Base-by-base conservation (phyloP, 2,888 invertebrate species). In the Calameuta pallipes region DNA sequence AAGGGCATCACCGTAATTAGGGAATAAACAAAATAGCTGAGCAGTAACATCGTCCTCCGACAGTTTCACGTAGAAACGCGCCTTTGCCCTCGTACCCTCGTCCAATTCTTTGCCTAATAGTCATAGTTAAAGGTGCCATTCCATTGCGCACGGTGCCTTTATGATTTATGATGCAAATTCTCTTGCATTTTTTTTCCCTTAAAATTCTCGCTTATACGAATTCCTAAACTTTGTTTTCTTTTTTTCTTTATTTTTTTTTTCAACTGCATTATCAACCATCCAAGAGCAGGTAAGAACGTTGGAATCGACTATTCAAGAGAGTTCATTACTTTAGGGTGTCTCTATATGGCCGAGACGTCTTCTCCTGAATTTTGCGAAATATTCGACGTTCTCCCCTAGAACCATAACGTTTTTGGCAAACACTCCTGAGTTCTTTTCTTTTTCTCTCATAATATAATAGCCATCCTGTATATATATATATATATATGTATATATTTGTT, bases 331-430 rank as follows among this genome's bases (percentile, higher is more conserved):
- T 33, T 71, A 71, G 9, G 71, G 41, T 56, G 41, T 23, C 9
- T 56, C 41, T 56, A 0, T 56, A 56, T 6, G 6, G 23, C 4
- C 41, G 12, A 36, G 36, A 36, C 36, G 41, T 23, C 15, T 9
- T 71, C 15, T 15, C 13, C 31, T 15, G 71, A 23, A 71, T 15
- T 71, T 71, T 71, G 71, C 71, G 71, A 71, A 71, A 71, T 33
- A 71, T 70, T 70, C 70, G 70, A 6, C 71, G 15, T 31, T 33
- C 3, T 36, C 30, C 71, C 13, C 23, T 33, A 31, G 35, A 13
- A 23, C 74, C 33, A 74, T 74, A 74, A 74, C 36, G 74, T 74
- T 74, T 74, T 34, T 34, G 74, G 34, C 36, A 74, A 35, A 74
- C 36, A 34, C 13, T 35, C 36, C 23, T 23, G 23, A 30, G 35